Base-by-base conservation (phyloP, 1,140 invertebrate species). In the Heterodera carotae region DNA sequence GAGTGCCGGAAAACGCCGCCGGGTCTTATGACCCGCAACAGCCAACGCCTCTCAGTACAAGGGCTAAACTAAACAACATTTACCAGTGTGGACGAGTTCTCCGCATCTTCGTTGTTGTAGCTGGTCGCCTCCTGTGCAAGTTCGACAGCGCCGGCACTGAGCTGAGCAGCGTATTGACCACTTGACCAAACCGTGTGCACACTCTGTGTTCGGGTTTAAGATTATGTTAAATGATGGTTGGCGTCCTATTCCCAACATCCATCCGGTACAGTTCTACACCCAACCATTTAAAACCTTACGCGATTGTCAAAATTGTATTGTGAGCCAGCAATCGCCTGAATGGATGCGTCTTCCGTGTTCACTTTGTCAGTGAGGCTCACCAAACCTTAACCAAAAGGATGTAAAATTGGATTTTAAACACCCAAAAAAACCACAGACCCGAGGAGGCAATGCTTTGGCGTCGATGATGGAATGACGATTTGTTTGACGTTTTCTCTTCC, bases 241-340 rank as follows among this genome's bases (percentile, higher is more conserved):
- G 0, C 31, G 56, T 15, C 36, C 10, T 39, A 39, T 39, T 39
- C 36, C 10, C 10, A 4, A 39, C 36, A 39, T 39, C 12, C n/a
- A n/a, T 59, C 64, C 18, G 59, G 39, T 7, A 34, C 31, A 8
- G n/a, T n/a, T n/a, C n/a, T n/a, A 27, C 4, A 43, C 7, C 27
- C 48, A 43, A 72, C 22, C 48, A 53, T 22, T n/a, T 18, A 18
- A 18, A 5, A 10, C 22, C 48, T 53, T 82, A 86, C 84, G 77
- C 87, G 85, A 76, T 84, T 77, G 62, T 86, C 85, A 67, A 78
- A 86, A 74, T 86, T 84, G 77, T 79, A 86, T 10, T 88, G 84
- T 39, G 81, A 84, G 25, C 85, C 85, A 7, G 86, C 86, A 76
- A 87, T 83, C 10, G 85, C 85, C 34, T 83, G 80, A 10, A 79